Percentiles rank a stretch among this genome's conserved stretches.
phyloP scores from a whole-genome alignment of 2,797 vertebrate genomes.

The Chromis chromis region DNA sequence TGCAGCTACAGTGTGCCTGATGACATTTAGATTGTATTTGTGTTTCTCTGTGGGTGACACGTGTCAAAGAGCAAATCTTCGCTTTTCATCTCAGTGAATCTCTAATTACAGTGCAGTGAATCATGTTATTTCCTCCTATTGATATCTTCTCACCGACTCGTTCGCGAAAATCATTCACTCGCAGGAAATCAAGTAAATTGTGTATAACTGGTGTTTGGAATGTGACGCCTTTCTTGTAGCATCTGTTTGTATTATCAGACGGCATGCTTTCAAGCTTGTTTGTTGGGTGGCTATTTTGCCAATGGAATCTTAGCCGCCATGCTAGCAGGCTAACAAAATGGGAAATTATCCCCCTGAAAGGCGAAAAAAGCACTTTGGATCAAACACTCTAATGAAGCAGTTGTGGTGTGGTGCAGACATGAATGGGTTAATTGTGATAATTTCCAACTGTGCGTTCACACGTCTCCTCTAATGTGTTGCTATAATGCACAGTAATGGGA shows the following conservation, averaged over 20 bases:
- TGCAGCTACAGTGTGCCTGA: conserved; percentile 60
- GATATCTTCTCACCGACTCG: conserved; percentile 66
- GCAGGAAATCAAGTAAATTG: conserved; percentile 73
- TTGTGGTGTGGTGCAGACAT: conserved; percentile 31
- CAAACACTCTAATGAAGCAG: conserved; percentile 38
- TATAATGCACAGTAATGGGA: conserved; percentile 11
- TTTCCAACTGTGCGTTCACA: conserved; percentile 30
- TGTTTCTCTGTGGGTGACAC: conserved; percentile 78
- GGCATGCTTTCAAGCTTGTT: conserved; percentile 21
- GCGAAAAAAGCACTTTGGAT: conserved; percentile 33
- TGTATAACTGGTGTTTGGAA: conserved; percentile 60
- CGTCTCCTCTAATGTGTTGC: conserved; percentile 33
- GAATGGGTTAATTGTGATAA: conserved; percentile 42
- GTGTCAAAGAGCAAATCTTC: conserved; percentile 76
- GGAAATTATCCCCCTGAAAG: conserved; percentile 36
- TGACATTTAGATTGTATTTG: conserved; percentile 78
- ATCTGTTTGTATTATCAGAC: conserved; percentile 73
- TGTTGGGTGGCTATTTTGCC: conserved; percentile 33
- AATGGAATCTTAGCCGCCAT: conserved; percentile 24
- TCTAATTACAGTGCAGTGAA: conserved; percentile 77
- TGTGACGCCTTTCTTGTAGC: conserved; percentile 61
- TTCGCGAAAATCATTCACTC: conserved; percentile 37
- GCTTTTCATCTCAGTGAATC: conserved; percentile 74
- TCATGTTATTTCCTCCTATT: conserved; percentile 75
- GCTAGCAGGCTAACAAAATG: conserved; percentile 25